Conservation (phyloP, 35 echinoderm and acorn worm genomes). For the Heliocidaris erythrogramma region DNA sequence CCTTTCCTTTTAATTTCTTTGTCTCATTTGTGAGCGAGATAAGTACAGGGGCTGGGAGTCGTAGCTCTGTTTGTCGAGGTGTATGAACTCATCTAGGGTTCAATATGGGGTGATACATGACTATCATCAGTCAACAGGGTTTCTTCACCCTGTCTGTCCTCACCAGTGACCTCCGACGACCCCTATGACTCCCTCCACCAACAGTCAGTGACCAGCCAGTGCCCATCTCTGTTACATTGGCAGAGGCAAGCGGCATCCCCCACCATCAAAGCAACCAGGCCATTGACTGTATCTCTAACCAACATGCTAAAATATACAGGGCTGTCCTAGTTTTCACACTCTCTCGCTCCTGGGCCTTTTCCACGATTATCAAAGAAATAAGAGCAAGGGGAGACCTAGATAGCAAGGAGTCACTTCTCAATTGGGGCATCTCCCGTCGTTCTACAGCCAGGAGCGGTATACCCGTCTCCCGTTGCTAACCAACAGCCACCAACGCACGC, state of each 20-base stretch:
- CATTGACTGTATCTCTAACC: conserved; percentile 36
- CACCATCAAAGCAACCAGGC: conserved; percentile 13
- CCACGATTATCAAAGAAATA: background rate
- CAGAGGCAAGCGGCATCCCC: background rate
- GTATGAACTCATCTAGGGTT: conserved; percentile 11
- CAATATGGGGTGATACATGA: background rate
- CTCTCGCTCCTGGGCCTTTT: conserved; percentile 11
- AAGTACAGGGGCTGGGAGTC: background rate
- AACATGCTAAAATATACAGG: background rate
- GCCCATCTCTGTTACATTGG: background rate
- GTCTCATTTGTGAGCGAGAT: background rate
- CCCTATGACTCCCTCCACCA: background rate
- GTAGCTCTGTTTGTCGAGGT: background rate
- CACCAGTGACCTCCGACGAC: conserved; percentile 32
- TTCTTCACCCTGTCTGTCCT: conserved; percentile 41
- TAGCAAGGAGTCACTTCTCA: conserved; percentile 33
- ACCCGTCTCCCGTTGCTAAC: conserved; percentile 16
- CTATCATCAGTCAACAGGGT: conserved; percentile 35
- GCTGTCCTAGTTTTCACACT: conserved; percentile 39
- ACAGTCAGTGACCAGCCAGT: conserved; percentile 31
- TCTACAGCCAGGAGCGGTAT: conserved; percentile 17
- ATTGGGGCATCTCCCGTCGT: conserved; percentile 13
- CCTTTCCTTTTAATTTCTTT: background rate
- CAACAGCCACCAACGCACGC: conserved; percentile 2
- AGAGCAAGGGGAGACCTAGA: conserved; percentile 15